A percentile compares a stretch with the other conserved stretches of the same genome.
Conservation (phyloP, 2,797 vertebrate genomes). For the Brachyalestes nurse region DNA sequence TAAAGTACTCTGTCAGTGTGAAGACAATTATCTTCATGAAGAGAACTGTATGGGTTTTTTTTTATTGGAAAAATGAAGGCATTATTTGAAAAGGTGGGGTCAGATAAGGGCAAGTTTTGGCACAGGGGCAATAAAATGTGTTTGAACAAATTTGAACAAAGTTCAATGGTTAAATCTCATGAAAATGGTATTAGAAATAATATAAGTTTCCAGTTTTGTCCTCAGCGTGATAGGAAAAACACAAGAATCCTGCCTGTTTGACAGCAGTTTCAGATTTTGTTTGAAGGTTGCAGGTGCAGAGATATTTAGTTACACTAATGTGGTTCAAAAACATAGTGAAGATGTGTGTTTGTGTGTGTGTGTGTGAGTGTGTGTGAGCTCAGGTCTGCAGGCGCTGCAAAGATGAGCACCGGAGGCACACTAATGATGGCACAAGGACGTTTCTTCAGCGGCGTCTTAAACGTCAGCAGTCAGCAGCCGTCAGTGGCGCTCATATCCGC, state of each 20-base stretch:
- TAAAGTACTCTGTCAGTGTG: not conserved
- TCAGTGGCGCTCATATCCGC: slow-evolving; percentile 71
- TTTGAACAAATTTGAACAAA: too few species aligned
- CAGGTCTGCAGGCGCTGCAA: slow-evolving; percentile 9
- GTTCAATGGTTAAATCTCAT: too few species aligned
- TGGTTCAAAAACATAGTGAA: not conserved
- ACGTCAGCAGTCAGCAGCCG: slow-evolving; percentile 69
- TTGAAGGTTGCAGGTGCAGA: too few species aligned
- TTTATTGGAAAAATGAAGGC: not conserved
- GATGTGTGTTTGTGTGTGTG: slow-evolving; percentile 15
- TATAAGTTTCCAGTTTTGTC: too few species aligned
- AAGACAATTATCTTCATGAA: not conserved
- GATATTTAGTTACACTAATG: not conserved
- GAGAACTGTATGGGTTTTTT: not conserved
- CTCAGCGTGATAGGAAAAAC: too few species aligned
- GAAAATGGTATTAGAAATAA: too few species aligned
- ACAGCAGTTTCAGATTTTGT: too few species aligned
- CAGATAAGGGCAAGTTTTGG: too few species aligned
- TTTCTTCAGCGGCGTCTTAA: slow-evolving; percentile 68
- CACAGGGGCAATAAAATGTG: too few species aligned
- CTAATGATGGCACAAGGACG: slow-evolving; percentile 64
- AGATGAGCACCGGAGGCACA: slow-evolving; percentile 27
- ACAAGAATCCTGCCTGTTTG: too few species aligned
- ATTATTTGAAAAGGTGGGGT: not conserved
- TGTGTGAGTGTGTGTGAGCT: slow-evolving; percentile 18